Conservation (phyloP, 64 coral and sea anemone species). For the Actinia tenebrosa region DNA sequence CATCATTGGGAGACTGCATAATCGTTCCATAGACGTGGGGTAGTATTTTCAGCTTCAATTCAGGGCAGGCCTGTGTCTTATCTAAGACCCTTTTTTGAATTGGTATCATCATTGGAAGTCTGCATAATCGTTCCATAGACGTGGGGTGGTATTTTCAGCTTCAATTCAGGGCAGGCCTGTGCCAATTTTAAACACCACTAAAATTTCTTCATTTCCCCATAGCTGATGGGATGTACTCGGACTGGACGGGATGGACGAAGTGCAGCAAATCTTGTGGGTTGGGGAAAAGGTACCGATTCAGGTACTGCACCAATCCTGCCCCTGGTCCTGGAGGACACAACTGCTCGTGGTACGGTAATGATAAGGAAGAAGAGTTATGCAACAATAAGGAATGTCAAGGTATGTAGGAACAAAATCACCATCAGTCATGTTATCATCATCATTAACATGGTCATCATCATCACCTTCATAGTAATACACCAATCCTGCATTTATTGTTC, state of each 20-base stretch:
- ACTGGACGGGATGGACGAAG: slow-evolving; percentile 55
- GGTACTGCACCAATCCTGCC: slow-evolving; percentile 51
- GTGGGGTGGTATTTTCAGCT: too few relatives aligned
- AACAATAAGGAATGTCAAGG: slow-evolving; percentile 72
- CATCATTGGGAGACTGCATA: too few relatives aligned
- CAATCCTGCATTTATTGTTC: too few relatives aligned
- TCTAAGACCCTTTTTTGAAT: too few relatives aligned
- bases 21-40: too few relatives aligned
- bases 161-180: too few relatives aligned
- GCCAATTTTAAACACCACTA: neutral
- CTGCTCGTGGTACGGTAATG: slow-evolving; percentile 79
- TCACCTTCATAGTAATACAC: too few relatives aligned
- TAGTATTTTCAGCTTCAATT: too few relatives aligned
- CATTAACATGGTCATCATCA: too few relatives aligned
- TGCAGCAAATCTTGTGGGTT: slow-evolving; percentile 48
- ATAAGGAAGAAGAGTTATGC: slow-evolving; percentile 58
- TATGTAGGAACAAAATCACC: neutral
- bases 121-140: too few relatives aligned
- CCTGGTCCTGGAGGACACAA: slow-evolving; percentile 63
- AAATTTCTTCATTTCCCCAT: neutral
- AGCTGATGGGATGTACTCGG: slow-evolving; percentile 59
- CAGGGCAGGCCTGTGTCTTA: too few relatives aligned
- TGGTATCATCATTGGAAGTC: too few relatives aligned
- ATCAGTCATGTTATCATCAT: neutral
- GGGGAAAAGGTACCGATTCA: slow-evolving; percentile 31